Evolutionary conservation across 2,113 vertebrate species (phyloP).

Genomic region (Prionailurus viverrinus): DNA sequence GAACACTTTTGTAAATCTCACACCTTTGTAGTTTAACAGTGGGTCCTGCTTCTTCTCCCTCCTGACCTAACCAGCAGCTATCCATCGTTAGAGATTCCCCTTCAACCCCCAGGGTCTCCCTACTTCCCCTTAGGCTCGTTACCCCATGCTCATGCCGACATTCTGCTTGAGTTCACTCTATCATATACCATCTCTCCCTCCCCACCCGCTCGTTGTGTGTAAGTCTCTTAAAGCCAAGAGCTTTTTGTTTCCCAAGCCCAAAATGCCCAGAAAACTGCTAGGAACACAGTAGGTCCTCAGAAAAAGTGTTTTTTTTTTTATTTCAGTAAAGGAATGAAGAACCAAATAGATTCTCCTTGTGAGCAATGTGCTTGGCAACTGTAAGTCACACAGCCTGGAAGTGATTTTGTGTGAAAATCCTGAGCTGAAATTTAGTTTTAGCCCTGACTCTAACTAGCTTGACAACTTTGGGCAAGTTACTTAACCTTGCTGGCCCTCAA

Average conservation of each 20-base stretch:
- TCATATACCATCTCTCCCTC: rapidly evolving
- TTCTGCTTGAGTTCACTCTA: background rate
- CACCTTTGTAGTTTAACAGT: background rate
- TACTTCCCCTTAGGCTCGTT: background rate
- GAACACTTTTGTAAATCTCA: background rate
- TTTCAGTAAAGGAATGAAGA: background rate
- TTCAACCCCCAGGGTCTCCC: rapidly evolving
- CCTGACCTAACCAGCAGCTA: background rate
- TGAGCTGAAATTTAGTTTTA: constrained; percentile 44
- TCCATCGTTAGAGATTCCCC: background rate
- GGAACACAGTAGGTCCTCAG: background rate
- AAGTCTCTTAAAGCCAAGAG: background rate
- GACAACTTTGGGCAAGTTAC: background rate
- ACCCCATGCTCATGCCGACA: background rate
- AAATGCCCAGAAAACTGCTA: background rate
- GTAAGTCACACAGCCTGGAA: background rate
- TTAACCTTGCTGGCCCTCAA: background rate
- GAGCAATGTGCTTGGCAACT: background rate
- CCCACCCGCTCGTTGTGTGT: too few species aligned
- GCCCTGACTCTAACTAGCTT: background rate
- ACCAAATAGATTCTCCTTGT: background rate
- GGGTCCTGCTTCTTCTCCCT: background rate
- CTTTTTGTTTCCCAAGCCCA: background rate
- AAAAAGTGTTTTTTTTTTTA: too few species aligned
- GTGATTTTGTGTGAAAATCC: background rate